Evolutionary conservation across 2,797 vertebrate species (phyloP), one percentile per base, ranked within the genome.

Genomic region (Propithecus perrieri): DNA sequence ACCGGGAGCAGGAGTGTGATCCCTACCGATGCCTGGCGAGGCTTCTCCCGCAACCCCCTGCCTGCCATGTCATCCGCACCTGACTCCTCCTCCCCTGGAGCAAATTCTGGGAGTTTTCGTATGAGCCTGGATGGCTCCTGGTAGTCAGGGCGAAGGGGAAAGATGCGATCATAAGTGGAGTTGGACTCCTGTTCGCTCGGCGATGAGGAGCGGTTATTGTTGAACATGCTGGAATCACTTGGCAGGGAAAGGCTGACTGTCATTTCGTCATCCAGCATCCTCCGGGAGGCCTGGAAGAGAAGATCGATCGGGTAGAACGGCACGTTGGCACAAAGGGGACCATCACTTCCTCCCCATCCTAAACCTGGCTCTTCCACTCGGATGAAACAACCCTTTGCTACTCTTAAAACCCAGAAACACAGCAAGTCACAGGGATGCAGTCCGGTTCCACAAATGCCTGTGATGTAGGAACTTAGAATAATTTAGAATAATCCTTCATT

Each of bases 181-280:
- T 98, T 99, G 96, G 99, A 99, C 95, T 99, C 99, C 88, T 99
- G 99, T 87, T 99, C 99, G 0, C 99, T 99, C 95, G 98, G 98
- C 15, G 98, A 98, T 22, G 99, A 98, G 28, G 99, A 99, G 95
- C 89, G 98, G 97, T 99, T 99, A 97, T 98, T 99, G 98, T 98
- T 99, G 98, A 99, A 99, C 98, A 99, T 99, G 97, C 99, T 99
- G 92, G 99, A 99, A 98, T 99, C 99, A 0, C 99, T 99, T 98
- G 99, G 99, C 98, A 99, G 98, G 96, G 99, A 99, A 98, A 99
- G 99, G 99, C 99, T 99, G 97, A 99, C 99, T 0, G 99, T 99
- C 99, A 99, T 99, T 98, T 99, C 99, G 38, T 99, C 99, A 76
- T 99, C 99, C 98, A 99, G 99, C 99, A 99, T 99, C 98, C 99